phyloP scores from a whole-genome alignment of 23 tunicate species.

The Ciona savignyi region DNA sequence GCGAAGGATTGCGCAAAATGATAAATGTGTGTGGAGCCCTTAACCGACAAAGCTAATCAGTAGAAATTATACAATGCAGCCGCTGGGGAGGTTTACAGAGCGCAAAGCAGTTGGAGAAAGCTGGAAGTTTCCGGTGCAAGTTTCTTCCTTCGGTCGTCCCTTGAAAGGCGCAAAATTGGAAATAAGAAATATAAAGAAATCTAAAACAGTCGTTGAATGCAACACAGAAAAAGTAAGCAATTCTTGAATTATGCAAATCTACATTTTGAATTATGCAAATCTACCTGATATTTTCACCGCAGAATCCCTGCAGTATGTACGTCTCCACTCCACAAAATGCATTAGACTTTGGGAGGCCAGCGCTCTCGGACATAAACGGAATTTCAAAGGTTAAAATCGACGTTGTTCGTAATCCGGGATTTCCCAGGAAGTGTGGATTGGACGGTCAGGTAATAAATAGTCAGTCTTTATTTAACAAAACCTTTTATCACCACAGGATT shows the following conservation, averaged over 20 bases:
- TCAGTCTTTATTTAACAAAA: too few species aligned
- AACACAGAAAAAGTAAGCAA: neutral
- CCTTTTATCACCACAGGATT: too few species aligned
- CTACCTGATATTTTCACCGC: too few species aligned
- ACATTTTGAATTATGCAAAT: too few species aligned
- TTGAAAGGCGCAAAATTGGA: slow-evolving; percentile 1
- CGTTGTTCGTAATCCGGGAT: neutral
- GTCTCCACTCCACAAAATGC: neutral
- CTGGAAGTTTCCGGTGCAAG: neutral
- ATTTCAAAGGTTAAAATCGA: neutral
- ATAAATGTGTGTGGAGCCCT: too few species aligned
- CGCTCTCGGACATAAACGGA: neutral
- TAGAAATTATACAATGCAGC: too few species aligned
- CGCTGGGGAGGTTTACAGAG: slow-evolving; percentile 6
- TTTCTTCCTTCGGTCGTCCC: slow-evolving; percentile 14
- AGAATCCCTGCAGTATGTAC: neutral
- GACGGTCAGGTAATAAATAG: neutral
- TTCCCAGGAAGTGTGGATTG: neutral
- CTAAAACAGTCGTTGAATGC: neutral
- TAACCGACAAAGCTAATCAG: too few species aligned
- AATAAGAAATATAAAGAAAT: neutral
- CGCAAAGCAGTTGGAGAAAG: neutral
- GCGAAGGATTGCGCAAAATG: too few species aligned
- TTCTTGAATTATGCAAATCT: too few species aligned
- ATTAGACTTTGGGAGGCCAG: neutral